Evolutionary conservation across 2,888 invertebrate species (phyloP).

Genomic region (Prenolepis imparis): DNA sequence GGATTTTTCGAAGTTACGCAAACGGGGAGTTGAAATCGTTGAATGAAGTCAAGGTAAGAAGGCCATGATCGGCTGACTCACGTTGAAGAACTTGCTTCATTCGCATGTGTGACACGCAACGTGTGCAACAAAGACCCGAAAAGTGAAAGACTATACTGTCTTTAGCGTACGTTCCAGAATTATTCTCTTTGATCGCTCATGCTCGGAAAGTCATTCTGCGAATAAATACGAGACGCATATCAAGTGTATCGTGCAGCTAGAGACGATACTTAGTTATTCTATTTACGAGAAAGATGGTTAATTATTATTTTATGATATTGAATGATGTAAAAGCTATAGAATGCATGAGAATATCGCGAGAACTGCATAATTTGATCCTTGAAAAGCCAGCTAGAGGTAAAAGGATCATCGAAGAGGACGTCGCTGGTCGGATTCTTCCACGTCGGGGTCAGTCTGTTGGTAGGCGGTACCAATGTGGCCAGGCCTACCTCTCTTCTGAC

Average conservation of each 20-base stretch:
- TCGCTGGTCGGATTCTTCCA: conserved; percentile 76
- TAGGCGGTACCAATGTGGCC: conserved; percentile 83
- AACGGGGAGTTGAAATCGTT: conserved; percentile 39
- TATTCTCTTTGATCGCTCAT: conserved; percentile 17
- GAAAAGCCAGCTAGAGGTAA: conserved; percentile 28
- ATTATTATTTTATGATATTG: background rate
- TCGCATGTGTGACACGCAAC: conserved; percentile 51
- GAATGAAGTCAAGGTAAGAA: conserved; percentile 82
- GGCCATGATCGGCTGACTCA: conserved; percentile 78
- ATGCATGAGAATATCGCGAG: background rate
- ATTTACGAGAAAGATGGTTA: background rate
- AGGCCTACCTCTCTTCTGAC: conserved; percentile 80
- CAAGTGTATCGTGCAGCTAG: background rate
- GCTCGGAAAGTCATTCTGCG: background rate
- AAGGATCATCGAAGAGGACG: conserved; percentile 76
- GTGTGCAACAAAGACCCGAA: conserved; percentile 31
- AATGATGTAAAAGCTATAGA: background rate
- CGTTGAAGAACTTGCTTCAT: conserved; percentile 53
- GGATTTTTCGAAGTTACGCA: background rate
- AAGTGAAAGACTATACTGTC: conserved; percentile 18
- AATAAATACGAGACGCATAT: background rate
- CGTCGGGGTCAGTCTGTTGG: conserved; percentile 81
- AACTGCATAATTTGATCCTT: background rate
- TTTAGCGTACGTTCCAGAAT: conserved; percentile 8
- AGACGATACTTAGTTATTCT: background rate